Evolutionary conservation across 2,888 invertebrate species (phyloP).

Genomic region (Lomographa bimaculata): DNA sequence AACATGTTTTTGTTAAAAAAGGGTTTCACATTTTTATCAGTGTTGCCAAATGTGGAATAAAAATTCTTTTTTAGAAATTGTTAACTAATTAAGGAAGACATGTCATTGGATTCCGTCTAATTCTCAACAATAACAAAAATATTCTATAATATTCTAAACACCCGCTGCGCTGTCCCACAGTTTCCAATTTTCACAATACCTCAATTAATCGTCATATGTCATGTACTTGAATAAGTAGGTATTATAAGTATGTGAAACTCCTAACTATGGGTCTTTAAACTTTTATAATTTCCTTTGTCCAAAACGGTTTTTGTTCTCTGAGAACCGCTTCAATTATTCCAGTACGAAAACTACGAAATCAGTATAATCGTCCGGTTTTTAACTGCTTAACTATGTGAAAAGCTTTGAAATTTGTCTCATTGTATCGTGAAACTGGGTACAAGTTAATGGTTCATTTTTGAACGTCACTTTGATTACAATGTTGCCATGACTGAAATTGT

Average conservation of each 20-base stretch:
- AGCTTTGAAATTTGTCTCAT: slow-evolving; percentile 66
- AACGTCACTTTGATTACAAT: slow-evolving; percentile 15
- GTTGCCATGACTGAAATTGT: background rate
- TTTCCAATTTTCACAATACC: slow-evolving; percentile 59
- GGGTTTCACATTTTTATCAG: too few species aligned
- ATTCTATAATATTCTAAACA: slow-evolving; percentile 24
- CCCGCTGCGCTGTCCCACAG: slow-evolving; percentile 40
- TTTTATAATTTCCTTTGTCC: slow-evolving; percentile 81
- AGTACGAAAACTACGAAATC: slow-evolving; percentile 62
- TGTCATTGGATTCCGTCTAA: too few species aligned
- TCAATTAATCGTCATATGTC: slow-evolving; percentile 77
- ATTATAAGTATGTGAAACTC: slow-evolving; percentile 77
- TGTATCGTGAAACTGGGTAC: slow-evolving; percentile 43
- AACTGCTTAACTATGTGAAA: slow-evolving; percentile 82
- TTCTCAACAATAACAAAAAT: slow-evolving; percentile 35
- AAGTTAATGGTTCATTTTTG: slow-evolving; percentile 28
- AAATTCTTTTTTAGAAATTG: too few species aligned
- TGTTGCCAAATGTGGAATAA: too few species aligned
- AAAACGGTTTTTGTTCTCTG: slow-evolving; percentile 77
- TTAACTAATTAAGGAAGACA: too few species aligned
- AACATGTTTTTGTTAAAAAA: too few species aligned
- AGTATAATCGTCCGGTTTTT: slow-evolving; percentile 77
- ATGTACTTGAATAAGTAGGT: slow-evolving; percentile 71
- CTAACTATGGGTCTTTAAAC: slow-evolving; percentile 66
- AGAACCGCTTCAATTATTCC: slow-evolving; percentile 79